Base-by-base conservation (phyloP, 2,888 invertebrate genomes). In the Diplolepis rosae region DNA sequence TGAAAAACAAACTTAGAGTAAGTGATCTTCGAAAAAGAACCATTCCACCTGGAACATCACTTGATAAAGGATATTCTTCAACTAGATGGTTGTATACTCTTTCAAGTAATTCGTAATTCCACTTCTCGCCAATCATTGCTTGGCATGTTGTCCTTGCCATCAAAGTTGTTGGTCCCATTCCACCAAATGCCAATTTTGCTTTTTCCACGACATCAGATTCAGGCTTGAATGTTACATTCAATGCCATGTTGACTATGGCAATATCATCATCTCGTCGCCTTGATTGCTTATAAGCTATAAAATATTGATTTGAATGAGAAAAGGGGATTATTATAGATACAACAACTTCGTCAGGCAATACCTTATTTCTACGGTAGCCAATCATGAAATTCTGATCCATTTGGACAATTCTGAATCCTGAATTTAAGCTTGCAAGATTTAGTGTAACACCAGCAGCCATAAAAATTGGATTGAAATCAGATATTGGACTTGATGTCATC, bases 401-500 rank as follows among this genome's bases (percentile, higher is more conserved):
- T 3, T 86, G 84, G 9, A 96, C 89, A 74, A 89, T 89, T 77
- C 93, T 90, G 1, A 80, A 82, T 0, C 92, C 92, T 27, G 83
- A 83, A 4, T 85, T 88, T 61, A 86, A 87, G 81, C 93, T 94
- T 39, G 90, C 88, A 0, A 95, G 89, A 76, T 92, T 91, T 7
- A 95, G 84, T 69, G 90, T 88, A 22, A 92, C 91, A 65, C 91
- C 90, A 73, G 93, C 92, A 0, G 97, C 95, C 90, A 96, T 92
- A 72, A 97, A 91, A 79, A 98, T 93, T 0, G 97, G 97, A 89
- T 96, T 96, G 83, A 98, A 91, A 89, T 98, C 98, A 0, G 97
- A 97, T 84, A 98, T 97, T 0, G 98, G 97, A 89, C 97, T 97
- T 7, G 95, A 95, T 0, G 97, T 97, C 90, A 97, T 93, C 72